A percentile compares a stretch with the other conserved stretches of the same genome.
Conservation (phyloP, 2,888 invertebrate species). For the Protonemura montana region DNA sequence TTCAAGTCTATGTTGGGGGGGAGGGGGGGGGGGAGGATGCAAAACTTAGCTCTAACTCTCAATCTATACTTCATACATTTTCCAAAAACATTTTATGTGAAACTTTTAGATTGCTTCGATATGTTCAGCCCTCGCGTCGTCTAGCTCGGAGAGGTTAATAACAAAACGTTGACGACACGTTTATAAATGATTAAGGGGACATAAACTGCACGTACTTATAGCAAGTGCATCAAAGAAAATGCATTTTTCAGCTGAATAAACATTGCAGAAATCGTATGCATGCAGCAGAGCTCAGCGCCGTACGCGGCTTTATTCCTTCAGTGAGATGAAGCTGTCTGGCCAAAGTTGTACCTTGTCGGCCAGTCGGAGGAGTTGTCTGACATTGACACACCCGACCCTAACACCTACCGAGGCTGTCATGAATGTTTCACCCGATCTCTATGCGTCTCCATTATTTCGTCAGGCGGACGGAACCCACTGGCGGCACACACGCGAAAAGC, state of each 20-base stretch:
- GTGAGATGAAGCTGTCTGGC: background rate
- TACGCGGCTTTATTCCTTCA: background rate
- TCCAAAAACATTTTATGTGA: background rate
- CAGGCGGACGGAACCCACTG: too few relatives aligned
- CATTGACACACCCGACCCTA: background rate
- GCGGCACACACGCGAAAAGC: background rate
- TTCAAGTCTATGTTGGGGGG: background rate
- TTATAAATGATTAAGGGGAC: background rate
- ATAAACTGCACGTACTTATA: background rate
- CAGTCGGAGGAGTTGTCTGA: background rate
- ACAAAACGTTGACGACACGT: background rate
- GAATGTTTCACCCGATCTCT: background rate
- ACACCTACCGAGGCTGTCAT: background rate
- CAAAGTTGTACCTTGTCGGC: background rate
- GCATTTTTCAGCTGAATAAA: background rate
- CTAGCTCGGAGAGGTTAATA: background rate
- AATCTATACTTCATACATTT: background rate
- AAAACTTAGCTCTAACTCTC: background rate
- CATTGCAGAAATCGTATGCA: background rate
- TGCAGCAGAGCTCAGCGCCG: background rate
- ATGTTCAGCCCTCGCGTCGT: background rate
- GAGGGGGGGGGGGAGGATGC: background rate
- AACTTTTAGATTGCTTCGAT: background rate
- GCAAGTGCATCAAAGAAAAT: background rate
- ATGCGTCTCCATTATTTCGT: background rate